Evolutionary conservation across 2,797 vertebrate species (phyloP).

Genomic region (Lutra lutra): DNA sequence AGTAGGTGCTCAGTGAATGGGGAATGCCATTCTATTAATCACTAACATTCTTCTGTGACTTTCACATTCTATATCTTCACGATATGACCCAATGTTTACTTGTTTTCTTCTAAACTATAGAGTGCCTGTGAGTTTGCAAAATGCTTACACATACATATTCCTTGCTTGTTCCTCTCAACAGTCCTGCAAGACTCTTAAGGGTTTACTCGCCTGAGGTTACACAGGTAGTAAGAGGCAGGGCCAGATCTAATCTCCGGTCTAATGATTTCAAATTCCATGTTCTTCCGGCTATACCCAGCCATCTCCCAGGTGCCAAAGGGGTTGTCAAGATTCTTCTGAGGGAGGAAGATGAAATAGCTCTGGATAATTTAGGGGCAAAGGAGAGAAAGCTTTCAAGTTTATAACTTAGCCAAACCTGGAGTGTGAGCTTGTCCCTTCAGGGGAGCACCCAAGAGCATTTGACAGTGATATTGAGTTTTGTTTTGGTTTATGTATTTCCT

Average conservation of each 20-base stretch:
- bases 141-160: not conserved
- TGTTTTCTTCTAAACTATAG: not conserved
- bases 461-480: slow-evolving; percentile 57
- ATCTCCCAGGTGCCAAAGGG: slow-evolving; percentile 57
- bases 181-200: not conserved
- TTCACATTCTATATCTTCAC: not conserved
- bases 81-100: not conserved
- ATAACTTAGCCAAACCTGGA: not conserved
- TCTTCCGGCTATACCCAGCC: not conserved
- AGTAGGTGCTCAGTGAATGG: not conserved
- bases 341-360: slow-evolving; percentile 61
- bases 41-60: not conserved
- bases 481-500: slow-evolving; percentile 60
- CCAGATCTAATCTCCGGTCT: slow-evolving; percentile 41
- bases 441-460: not conserved
- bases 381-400: slow-evolving; percentile 60
- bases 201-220: not conserved
- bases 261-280: slow-evolving; percentile 61
- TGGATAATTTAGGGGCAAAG: slow-evolving; percentile 66
- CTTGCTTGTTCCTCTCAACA: slow-evolving; percentile 23
- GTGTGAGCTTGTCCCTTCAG: not conserved
- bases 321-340: slow-evolving; percentile 64
- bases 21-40: not conserved
- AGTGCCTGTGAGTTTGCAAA: not conserved
- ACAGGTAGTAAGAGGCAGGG: not conserved